Base-by-base conservation (phyloP, 2,888 invertebrate species). In the Diarsia mendica region DNA sequence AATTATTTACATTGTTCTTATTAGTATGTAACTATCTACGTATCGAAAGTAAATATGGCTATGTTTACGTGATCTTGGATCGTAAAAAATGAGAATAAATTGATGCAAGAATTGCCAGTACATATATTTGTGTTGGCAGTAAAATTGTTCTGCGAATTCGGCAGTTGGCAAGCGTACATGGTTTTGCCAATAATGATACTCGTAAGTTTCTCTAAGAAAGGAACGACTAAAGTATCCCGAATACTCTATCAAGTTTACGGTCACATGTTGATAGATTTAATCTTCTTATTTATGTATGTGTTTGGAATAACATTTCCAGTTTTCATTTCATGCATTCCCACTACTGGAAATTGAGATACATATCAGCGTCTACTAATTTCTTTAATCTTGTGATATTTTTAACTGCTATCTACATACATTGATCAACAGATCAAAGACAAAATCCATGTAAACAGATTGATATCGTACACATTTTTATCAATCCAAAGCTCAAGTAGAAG, bases 351-450 rank as follows among this genome's bases (percentile, higher is more conserved):
- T 55, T 33, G 23, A 85, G 81, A 87, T 85, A 70, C 68, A 71
- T 81, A 87, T 86, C 83, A 75, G 46, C n/a, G n/a, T 44, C 48
- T 65, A 77, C 68, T 69, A 84, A 84, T 79, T 80, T 77, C 53
- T 64, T 79, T 76, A 75, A 78, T 64, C 77, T 69, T 28, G 67
- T 60, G 67, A 49, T 58, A 77, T 77, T 72, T 72, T 72, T 53
- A 53, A 76, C 49, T 63, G 39, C 23, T 72, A 74, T 77, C 74
- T 77, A 55, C 55, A 66, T 71, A 63, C 46, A 70, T 75, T 74
- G 51, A 82, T 82, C 69, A 66, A 63, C 55, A 68, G 60, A 85
- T 77, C 64, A 85, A 81, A 76, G 53, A 72, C 49, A 65, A 68
- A 71, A 69, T 79, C 67, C 69, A 73, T 72, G 63, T 70, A 65